These are phyloP conservation scores for Gymnarchus niloticus DNA, from an alignment of 2,113 vertebrate species.

Conservation along the genomic window DNA sequence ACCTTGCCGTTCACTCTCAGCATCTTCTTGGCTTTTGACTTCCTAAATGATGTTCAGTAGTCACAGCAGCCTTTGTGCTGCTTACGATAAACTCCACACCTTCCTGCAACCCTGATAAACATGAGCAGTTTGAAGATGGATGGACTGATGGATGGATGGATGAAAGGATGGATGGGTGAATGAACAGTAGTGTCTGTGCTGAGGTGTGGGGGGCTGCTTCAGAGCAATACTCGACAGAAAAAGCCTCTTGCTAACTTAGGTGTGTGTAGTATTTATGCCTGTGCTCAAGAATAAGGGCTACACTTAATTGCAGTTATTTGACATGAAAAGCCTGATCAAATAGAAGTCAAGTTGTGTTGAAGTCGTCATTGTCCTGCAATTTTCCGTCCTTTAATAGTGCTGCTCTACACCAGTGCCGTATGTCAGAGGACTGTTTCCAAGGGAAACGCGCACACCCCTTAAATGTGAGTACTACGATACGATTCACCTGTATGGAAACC, in stretches of 20 bases:
- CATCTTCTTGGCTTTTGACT: neutral
- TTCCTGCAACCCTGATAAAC: too few relatives aligned
- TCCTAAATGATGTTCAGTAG: neutral
- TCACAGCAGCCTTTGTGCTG: too few relatives aligned
- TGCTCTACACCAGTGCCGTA: neutral
- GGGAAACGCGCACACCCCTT: neutral
- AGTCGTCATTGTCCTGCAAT: neutral
- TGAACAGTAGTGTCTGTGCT: too few relatives aligned
- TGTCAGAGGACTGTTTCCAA: neutral
- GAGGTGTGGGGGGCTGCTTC: too few relatives aligned
- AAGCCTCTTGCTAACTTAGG: too few relatives aligned
- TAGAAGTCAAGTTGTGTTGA: neutral
- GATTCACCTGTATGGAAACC: too few relatives aligned
- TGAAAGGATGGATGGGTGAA: too few relatives aligned
- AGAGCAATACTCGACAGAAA: neutral
- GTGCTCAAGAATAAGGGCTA: neutral
- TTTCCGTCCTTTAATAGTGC: neutral
- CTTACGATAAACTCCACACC: too few relatives aligned
- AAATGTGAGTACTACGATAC: too few relatives aligned
- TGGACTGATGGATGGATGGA: too few relatives aligned
- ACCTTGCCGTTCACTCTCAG: neutral
- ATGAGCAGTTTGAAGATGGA: too few relatives aligned
- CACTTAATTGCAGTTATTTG: neutral
- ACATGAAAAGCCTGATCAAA: neutral
- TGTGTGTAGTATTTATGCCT: neutral